A percentile compares a stretch with the other conserved stretches of the same genome.
phyloP scores from a whole-genome alignment of 2,888 invertebrate species.

The Drosophila nigricruria region DNA sequence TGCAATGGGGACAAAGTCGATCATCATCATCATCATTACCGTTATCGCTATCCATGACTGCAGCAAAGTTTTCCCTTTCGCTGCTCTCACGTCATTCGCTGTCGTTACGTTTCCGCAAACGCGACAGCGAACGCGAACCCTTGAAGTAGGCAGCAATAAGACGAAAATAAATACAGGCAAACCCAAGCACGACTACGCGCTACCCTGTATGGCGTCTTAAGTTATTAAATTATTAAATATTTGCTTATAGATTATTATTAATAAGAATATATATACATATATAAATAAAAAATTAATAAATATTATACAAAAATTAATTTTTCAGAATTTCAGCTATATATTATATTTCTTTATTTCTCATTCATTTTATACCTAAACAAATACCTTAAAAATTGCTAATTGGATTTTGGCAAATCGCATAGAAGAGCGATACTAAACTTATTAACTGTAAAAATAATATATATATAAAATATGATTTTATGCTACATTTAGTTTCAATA shows the following conservation, averaged over 20 bases:
- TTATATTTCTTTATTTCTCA: neutral
- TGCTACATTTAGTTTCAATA: neutral
- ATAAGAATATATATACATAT: too few relatives aligned
- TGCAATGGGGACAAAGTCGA: slow-evolving; percentile 50
- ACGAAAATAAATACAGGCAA: slow-evolving; percentile 72
- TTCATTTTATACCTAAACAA: neutral
- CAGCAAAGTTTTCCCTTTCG: slow-evolving; percentile 40
- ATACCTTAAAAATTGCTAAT: neutral
- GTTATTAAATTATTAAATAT: too few relatives aligned
- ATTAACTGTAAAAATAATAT: too few relatives aligned
- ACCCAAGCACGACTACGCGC: neutral
- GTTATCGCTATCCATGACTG: slow-evolving; percentile 33
- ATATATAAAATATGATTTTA: slow-evolving; percentile 5
- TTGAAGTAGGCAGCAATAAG: slow-evolving; percentile 73
- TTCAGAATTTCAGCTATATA: neutral
- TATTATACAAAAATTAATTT: too few relatives aligned
- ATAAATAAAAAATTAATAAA: neutral
- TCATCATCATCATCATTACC: slow-evolving; percentile 37
- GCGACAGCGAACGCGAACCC: slow-evolving; percentile 43
- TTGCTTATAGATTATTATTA: neutral
- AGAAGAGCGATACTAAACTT: too few relatives aligned
- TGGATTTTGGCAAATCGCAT: neutral
- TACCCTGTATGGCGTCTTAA: too few relatives aligned
- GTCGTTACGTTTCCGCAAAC: slow-evolving; percentile 33
- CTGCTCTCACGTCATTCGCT: slow-evolving; percentile 36